Evolutionary conservation across 2,113 vertebrate species (phyloP), one percentile per base, ranked within the genome.

Genomic region (Eulemur rufifrons): DNA sequence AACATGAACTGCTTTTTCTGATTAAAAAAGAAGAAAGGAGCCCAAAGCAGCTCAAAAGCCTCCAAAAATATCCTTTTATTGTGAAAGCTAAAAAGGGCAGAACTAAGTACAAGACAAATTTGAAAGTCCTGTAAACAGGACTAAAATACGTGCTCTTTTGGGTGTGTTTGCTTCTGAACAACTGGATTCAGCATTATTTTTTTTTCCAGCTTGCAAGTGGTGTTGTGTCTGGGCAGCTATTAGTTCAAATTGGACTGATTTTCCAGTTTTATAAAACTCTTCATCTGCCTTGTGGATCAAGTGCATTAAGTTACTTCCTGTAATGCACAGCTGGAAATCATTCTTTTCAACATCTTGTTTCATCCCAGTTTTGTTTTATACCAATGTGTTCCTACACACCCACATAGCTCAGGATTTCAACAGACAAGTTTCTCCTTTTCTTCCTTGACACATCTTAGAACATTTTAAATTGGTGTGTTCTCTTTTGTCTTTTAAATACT

Each of bases 331-430:
- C 98, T 98, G 98, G 98, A 98, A 98, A 82, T 77, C 95, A 98
- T 98, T 98, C 98, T 97, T 92, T 96, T 89, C 97, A 98, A 86
- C 97, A 95, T 98, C 98, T 97, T 98, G 98, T 98, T 98, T 98
- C 98, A 96, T 98, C 97, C 97, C 95, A 96, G 92, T 98, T 98
- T 98, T 97, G 84, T 97, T 98, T 98, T 86, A 86, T 95, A 95
- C 97, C 80, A 96, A 20, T 97, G 94, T 97, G 97, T 98, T 98
- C 97, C 97, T 97, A 95, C 92, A 98, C 97, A 97, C 96, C 94
- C 81, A 97, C 96, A 88, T 50, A 97, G 97, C 98, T 98, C 95
- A 3, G 54, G 2, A 27, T 95, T 97, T 85, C 97, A 97, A 77
- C 97, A 98, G 92, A 97, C 95, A 97, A 97, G 96, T 86, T 95